Conservation (phyloP, 1,140 invertebrate genomes). For the Scaptomyza graminum region DNA sequence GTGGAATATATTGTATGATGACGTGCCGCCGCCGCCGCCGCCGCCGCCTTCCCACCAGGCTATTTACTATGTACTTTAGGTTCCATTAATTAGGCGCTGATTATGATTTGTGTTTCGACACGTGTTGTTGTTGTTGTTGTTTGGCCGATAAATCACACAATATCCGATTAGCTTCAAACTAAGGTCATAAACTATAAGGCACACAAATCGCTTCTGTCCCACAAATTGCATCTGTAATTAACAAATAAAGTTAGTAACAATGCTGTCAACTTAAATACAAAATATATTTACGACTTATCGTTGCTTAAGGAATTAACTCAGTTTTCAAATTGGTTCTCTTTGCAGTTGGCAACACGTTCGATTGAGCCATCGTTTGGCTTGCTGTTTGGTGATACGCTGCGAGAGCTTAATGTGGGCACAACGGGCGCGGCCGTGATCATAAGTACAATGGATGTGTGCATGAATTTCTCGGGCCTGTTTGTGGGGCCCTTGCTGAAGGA, state of each 20-base stretch:
- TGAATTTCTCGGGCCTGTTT: slow-evolving; percentile 91
- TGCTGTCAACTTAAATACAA: no score
- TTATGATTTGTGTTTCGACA: slow-evolving; percentile 26
- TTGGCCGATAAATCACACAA: slow-evolving; percentile 38
- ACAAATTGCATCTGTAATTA: slow-evolving; percentile 1
- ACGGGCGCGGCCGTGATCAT: slow-evolving; percentile 89
- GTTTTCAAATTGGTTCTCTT: slow-evolving; percentile 31
- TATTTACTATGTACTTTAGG: neutral
- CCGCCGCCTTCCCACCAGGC: slow-evolving; percentile 8
- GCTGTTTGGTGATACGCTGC: slow-evolving; percentile 89
- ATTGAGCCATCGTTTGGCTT: slow-evolving; percentile 91
- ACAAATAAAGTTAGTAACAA: slow-evolving; percentile 2
- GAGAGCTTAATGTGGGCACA: slow-evolving; percentile 87
- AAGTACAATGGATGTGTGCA: slow-evolving; percentile 89
- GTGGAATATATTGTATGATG: slow-evolving; percentile 13
- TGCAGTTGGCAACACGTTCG: slow-evolving; percentile 89
- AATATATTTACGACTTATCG: no score
- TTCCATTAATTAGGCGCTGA: slow-evolving; percentile 1
- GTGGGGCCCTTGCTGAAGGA: slow-evolving; percentile 89
- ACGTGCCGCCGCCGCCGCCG: no score
- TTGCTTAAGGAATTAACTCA: no score
- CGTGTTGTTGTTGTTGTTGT: no score
- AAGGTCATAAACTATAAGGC: no score
- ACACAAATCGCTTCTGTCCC: no score
- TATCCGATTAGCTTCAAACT: no score